Evolutionary conservation across 2,797 vertebrate genomes (phyloP), one percentile per base, ranked within the genome.

Genomic region (Rhyacichthys aspro): DNA sequence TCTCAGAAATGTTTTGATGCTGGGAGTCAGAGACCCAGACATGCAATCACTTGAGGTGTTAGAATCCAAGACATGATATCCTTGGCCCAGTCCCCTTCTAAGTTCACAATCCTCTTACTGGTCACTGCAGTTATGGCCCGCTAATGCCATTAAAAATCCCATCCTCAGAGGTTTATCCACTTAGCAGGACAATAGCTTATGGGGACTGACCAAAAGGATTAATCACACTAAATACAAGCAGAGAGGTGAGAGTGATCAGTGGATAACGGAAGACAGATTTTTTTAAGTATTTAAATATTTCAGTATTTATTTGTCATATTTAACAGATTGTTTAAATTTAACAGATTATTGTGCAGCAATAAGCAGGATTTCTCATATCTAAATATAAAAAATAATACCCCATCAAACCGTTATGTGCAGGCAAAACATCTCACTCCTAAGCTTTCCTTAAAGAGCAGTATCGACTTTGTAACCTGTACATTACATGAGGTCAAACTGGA

Each of bases 101-200:
- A 73, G 38, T 76, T 83, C 62, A 67, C 67, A 82, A 84, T 87
- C 85, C 84, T 85, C 81, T 85, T 80, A 86, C 67, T 79, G 87
- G 82, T 67, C 85, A 74, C 49, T 54, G 67, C 46, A 53, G 46
- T 72, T 32, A 72, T 23, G 14, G 32, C 11, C 60, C 0, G 8
- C 11, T 86, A 86, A 89, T 82, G 58, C 73, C 70, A 69, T 87
- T 79, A 76, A 74, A 78, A 78, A 78, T 70, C 43, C 67, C 82
- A 78, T 83, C 76, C 74, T 45, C 56, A 64, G 37, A 10, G 32
- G 18, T 72, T 86, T 71, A 88, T 90, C 85, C 79, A 67, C 54
- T 90, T 87, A 89, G 53, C 50, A 60, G 67, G 63, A 72, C 76
- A 82, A 82, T 72, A 73, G 34, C 54, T 56, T 23, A 18, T 36